These are phyloP conservation scores for Pogoniulus pusillus DNA, from an alignment of 2,797 vertebrate species.

Conservation along the genomic window DNA sequence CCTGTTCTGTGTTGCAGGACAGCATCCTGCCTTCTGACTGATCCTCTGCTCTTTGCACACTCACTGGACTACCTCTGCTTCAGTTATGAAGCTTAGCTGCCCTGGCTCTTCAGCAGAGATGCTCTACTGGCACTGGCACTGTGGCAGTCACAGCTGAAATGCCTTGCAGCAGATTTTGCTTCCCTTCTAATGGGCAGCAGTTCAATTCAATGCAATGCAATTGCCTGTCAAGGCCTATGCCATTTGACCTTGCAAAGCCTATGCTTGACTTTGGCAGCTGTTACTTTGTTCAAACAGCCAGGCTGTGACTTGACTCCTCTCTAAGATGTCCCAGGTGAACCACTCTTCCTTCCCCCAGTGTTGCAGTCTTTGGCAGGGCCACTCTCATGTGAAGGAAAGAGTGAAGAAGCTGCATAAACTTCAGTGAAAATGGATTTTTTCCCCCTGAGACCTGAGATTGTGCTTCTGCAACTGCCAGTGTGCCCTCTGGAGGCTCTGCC, in stretches of 20 bases:
- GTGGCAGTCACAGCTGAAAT: neutral
- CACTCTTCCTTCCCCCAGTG: neutral
- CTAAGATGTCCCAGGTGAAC: slow-evolving; percentile 17
- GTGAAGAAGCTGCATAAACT: neutral
- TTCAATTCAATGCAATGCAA: slow-evolving; percentile 5
- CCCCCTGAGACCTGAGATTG: neutral
- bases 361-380: neutral
- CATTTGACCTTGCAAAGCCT: too few species aligned
- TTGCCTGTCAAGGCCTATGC: too few species aligned
- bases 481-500: slow-evolving; percentile 37
- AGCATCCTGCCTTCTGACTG: neutral
- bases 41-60: neutral
- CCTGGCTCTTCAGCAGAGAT: neutral
- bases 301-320: neutral
- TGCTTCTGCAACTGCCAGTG: neutral
- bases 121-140: neutral
- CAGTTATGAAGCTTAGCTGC: too few species aligned
- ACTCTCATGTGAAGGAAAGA: neutral
- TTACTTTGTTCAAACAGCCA: slow-evolving; percentile 27
- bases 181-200: slow-evolving; percentile 1
- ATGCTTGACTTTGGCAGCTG: slow-evolving; percentile 46
- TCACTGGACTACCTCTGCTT: too few species aligned
- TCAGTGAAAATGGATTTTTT: neutral
- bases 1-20: neutral
- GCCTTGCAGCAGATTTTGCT: neutral